A percentile compares a stretch with the other conserved stretches of the same genome.
phyloP scores from a whole-genome alignment of 2,797 vertebrate species.

The Nasua narica region DNA sequence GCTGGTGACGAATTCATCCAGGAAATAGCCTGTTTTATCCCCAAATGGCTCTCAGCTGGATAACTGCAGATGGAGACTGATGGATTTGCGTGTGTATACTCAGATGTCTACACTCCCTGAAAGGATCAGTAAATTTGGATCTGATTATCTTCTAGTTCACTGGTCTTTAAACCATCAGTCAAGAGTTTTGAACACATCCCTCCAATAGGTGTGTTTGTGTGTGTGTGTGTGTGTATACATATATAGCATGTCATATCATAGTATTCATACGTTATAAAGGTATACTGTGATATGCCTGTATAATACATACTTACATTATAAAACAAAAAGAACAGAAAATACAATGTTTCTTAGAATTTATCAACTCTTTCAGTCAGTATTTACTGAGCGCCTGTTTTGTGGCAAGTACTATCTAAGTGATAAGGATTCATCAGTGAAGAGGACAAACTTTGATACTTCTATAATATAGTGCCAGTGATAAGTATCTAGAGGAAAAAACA shows the following conservation, averaged over 20 bases:
- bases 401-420: background rate
- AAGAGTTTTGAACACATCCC: background rate
- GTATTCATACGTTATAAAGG: background rate
- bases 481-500: background rate
- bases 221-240: background rate
- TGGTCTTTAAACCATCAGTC: background rate
- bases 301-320: background rate
- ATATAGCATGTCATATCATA: background rate
- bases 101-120: background rate
- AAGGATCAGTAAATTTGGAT: background rate
- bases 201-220: background rate
- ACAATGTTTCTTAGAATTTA: background rate
- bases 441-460: background rate
- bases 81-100: background rate
- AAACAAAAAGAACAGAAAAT: background rate
- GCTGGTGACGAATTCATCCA: slow-evolving; percentile 60
- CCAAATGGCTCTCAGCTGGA: slow-evolving; percentile 58
- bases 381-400: background rate
- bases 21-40: slow-evolving; percentile 36
- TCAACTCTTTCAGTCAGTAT: background rate
- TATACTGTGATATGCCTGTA: background rate
- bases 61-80: slow-evolving; percentile 7
- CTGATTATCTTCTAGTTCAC: background rate
- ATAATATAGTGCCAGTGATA: background rate
- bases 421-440: background rate